Conservation (phyloP, 1,140 invertebrate species). For the Drosophila nigrodunni region DNA sequence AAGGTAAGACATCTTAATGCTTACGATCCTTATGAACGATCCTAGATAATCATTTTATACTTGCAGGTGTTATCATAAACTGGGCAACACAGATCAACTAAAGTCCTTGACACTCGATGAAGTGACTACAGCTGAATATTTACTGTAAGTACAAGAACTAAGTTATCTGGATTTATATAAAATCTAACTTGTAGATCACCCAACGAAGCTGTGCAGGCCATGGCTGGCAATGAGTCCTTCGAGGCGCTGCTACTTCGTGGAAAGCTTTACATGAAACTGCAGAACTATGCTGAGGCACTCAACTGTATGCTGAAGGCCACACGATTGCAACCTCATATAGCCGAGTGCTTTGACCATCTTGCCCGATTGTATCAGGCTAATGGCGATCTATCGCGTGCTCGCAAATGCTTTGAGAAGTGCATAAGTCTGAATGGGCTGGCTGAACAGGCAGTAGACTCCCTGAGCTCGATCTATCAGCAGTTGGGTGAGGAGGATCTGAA, state of each 20-base stretch:
- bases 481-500: slow-evolving; percentile 89
- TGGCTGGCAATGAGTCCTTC: slow-evolving; percentile 85
- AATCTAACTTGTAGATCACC: slow-evolving; percentile 45
- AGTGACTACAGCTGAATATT: slow-evolving; percentile 58
- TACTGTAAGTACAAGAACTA: slow-evolving; percentile 53
- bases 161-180: background rate
- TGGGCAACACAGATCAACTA: slow-evolving; percentile 47
- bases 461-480: slow-evolving; percentile 91
- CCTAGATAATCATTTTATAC: background rate
- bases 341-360: slow-evolving; percentile 90
- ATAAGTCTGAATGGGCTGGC: slow-evolving; percentile 90
- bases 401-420: slow-evolving; percentile 93
- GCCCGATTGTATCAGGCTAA: slow-evolving; percentile 89
- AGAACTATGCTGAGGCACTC: slow-evolving; percentile 87
- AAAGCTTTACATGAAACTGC: slow-evolving; percentile 88
- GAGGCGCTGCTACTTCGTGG: slow-evolving; percentile 87
- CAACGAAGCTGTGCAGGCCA: slow-evolving; percentile 86
- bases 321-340: slow-evolving; percentile 89
- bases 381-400: slow-evolving; percentile 88
- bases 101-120: slow-evolving; percentile 51
- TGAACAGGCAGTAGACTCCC: slow-evolving; percentile 88
- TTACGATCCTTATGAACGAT: background rate
- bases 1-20: slow-evolving; percentile 30
- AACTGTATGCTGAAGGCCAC: slow-evolving; percentile 90
- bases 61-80: slow-evolving; percentile 64